phyloP scores from a whole-genome alignment of 1,140 invertebrate genomes.

The Rhagoletis zephyria region DNA sequence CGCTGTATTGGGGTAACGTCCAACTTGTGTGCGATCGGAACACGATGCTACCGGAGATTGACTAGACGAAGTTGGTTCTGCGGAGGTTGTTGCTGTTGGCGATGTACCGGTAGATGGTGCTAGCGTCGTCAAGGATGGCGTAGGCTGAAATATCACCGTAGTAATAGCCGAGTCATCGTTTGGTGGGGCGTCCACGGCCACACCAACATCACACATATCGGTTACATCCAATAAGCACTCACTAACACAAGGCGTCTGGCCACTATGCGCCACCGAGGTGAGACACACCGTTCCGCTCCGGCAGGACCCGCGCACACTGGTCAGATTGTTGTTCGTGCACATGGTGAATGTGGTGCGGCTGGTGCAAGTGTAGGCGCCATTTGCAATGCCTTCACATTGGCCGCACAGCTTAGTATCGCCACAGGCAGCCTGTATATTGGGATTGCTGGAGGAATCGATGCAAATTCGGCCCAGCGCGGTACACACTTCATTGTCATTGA shows the following conservation, averaged over 20 bases:
- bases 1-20: too few species aligned
- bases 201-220: too few species aligned
- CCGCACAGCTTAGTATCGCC: constrained; percentile 61
- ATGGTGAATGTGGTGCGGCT: constrained; percentile 61
- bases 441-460: neutral
- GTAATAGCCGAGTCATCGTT: neutral
- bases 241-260: too few species aligned
- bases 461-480: constrained; percentile 58
- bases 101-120: neutral
- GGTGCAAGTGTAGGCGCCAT: constrained; percentile 61
- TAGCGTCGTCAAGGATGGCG: neutral
- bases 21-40: too few species aligned
- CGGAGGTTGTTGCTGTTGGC: neutral
- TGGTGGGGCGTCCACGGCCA: too few species aligned
- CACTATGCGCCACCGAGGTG: neutral
- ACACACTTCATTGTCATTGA: constrained; percentile 58
- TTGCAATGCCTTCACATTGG: constrained; percentile 49
- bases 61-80: too few species aligned
- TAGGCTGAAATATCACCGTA: constrained; percentile 19
- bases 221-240: too few species aligned
- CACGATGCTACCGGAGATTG: too few species aligned
- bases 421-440: constrained; percentile 53
- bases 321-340: constrained; percentile 10
- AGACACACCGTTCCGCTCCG: constrained; percentile 57
- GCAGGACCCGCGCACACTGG: too few species aligned